Evolutionary conservation across 92 coral and sea anemone species (phyloP).

Genomic region (Pocillopora meandrina): DNA sequence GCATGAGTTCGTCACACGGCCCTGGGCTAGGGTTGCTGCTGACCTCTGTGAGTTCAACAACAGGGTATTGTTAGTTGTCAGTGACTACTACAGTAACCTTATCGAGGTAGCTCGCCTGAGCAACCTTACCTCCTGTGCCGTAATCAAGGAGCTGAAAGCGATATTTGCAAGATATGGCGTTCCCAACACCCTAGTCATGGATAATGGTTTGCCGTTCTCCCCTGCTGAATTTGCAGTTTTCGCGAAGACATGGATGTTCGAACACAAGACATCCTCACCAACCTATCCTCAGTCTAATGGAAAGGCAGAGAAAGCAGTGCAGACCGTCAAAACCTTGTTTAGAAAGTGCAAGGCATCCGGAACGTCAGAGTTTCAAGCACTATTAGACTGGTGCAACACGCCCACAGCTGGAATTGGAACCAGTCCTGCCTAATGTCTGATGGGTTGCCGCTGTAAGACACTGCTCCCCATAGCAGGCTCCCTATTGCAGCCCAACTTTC

Average conservation of each 20-base stretch:
- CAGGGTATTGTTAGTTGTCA: slow-evolving; percentile 41
- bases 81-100: slow-evolving; percentile 50
- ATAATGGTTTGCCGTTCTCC: slow-evolving; percentile 47
- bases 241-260: slow-evolving; percentile 54
- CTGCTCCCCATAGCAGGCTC: slow-evolving; percentile 55
- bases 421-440: slow-evolving; percentile 36
- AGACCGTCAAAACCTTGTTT: slow-evolving; percentile 45
- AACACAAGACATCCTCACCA: slow-evolving; percentile 52
- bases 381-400: slow-evolving; percentile 37
- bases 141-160: slow-evolving; percentile 50
- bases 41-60: slow-evolving; percentile 56
- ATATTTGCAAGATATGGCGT: slow-evolving; percentile 48
- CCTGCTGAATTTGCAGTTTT: slow-evolving; percentile 51
- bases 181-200: slow-evolving; percentile 46
- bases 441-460: background rate
- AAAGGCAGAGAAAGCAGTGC: slow-evolving; percentile 58
- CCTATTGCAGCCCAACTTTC: slow-evolving; percentile 47
- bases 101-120: slow-evolving; percentile 52
- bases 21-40: slow-evolving; percentile 55
- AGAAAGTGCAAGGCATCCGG: slow-evolving; percentile 49
- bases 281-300: slow-evolving; percentile 57
- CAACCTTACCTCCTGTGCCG: slow-evolving; percentile 34
- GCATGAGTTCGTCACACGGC: slow-evolving; percentile 56
- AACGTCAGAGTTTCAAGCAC: slow-evolving; percentile 53
- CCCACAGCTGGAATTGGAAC: slow-evolving; percentile 56